These are phyloP conservation scores for Clitarchus hookeri DNA, from an alignment of 2,888 invertebrate genomes.

Conservation along the genomic window DNA sequence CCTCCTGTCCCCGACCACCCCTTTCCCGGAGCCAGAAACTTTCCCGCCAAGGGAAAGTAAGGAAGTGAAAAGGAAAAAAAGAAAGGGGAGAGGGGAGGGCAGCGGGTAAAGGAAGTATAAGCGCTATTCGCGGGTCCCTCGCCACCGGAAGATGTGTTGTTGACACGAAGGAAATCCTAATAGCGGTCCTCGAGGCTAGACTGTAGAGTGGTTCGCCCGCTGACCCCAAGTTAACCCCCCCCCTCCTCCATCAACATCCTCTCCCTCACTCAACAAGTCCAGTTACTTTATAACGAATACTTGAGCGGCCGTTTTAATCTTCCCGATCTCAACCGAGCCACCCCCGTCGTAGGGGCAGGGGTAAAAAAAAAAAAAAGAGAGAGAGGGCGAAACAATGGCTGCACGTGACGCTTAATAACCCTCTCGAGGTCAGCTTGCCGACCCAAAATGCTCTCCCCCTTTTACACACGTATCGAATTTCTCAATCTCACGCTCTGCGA, in stretches of 20 bases:
- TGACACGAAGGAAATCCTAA: conserved; percentile 1
- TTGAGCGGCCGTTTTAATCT: conserved; percentile 4
- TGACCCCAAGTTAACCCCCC: too few species aligned
- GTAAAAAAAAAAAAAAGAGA: background rate
- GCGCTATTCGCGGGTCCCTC: background rate
- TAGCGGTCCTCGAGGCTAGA: background rate
- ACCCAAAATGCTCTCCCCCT: background rate
- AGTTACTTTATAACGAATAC: background rate
- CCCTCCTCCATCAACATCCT: too few species aligned
- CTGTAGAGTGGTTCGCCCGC: too few species aligned
- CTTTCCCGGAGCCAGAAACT: background rate
- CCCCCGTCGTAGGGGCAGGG: background rate
- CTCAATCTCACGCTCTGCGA: background rate
- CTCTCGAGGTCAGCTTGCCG: background rate
- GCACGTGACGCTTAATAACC: conserved; percentile 10
- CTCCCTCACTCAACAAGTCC: too few species aligned
- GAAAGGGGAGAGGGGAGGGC: background rate
- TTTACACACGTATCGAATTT: background rate
- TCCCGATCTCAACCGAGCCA: background rate
- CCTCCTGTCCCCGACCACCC: too few species aligned
- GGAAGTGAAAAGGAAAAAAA: background rate
- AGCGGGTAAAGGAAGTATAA: background rate
- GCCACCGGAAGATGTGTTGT: conserved; percentile 14
- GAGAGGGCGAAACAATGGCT: background rate
- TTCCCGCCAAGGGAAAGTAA: background rate